Percentiles rank a stretch among this genome's conserved stretches.
phyloP scores from a whole-genome alignment of 2,888 invertebrate genomes.

The Polymixis flavicincta region DNA sequence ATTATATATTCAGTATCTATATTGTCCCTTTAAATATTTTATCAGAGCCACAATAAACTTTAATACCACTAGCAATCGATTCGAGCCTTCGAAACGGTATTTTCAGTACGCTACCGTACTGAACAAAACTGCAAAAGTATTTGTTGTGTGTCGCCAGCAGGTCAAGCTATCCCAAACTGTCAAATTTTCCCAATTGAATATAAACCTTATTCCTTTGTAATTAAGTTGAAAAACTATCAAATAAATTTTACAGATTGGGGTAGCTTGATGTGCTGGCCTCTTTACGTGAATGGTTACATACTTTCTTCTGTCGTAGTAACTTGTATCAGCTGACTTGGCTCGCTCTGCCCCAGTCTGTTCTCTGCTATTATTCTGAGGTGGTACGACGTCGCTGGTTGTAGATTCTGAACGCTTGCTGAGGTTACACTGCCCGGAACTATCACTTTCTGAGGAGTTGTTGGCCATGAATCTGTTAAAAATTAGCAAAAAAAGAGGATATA shows the following conservation, averaged over 20 bases:
- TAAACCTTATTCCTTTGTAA: too few relatives aligned
- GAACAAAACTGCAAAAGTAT: too few relatives aligned
- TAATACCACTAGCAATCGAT: background rate
- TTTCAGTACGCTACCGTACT: background rate
- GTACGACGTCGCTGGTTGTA: slow-evolving; percentile 96
- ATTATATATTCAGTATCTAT: background rate
- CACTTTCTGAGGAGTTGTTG: slow-evolving; percentile 95
- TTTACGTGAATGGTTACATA: slow-evolving; percentile 67
- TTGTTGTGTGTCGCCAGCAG: too few relatives aligned
- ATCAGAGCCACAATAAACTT: background rate
- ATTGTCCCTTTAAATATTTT: background rate
- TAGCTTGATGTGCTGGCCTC: too few relatives aligned
- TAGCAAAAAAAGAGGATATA: background rate
- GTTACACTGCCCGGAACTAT: slow-evolving; percentile 96
- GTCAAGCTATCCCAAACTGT: too few relatives aligned
- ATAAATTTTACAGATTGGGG: too few relatives aligned
- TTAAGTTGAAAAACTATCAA: too few relatives aligned
- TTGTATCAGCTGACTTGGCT: slow-evolving; percentile 96
- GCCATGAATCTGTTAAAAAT: slow-evolving; percentile 93
- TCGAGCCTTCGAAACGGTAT: background rate
- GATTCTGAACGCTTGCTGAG: slow-evolving; percentile 94
- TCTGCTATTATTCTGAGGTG: slow-evolving; percentile 97
- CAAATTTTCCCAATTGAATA: too few relatives aligned
- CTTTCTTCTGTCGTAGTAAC: slow-evolving; percentile 96
- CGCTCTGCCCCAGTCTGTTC: slow-evolving; percentile 96